Evolutionary conservation across 2,113 vertebrate genomes (phyloP).

Genomic region (Leucopternis melanops): DNA sequence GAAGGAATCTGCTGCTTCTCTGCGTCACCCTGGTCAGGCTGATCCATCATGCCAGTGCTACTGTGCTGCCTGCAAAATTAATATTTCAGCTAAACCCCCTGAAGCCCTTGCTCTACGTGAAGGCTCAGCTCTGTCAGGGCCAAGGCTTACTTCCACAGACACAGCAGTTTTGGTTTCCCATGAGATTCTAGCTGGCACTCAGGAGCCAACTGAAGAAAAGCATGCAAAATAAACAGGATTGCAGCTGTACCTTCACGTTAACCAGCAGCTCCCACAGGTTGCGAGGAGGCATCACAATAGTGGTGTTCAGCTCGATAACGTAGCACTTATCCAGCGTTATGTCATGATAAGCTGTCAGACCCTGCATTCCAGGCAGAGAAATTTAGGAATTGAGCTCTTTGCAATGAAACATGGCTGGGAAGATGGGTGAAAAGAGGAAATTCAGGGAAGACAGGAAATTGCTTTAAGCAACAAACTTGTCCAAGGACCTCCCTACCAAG

Average conservation of each 20-base stretch:
- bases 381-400: not conserved
- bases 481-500: not conserved
- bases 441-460: not conserved
- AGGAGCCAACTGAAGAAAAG: not conserved
- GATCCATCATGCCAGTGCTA: not conserved
- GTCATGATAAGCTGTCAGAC: constrained; percentile 92
- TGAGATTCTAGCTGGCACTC: not conserved
- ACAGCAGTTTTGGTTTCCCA: not conserved
- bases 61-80: not conserved
- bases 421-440: not conserved
- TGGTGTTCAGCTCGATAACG: constrained; percentile 91
- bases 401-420: rapidly evolving
- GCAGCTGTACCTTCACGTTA: constrained; percentile 82
- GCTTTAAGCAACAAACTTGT: not conserved
- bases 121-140: not conserved
- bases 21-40: not conserved
- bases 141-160: not conserved
- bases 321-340: constrained; percentile 93
- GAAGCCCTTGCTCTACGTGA: not conserved
- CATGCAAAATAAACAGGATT: not conserved
- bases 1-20: not conserved
- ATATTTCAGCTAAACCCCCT: not conserved
- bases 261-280: constrained; percentile 93
- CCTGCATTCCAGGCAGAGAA: constrained; percentile 66
- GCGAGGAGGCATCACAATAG: constrained; percentile 89